phyloP scores from a whole-genome alignment of 2,888 invertebrate species.

The Hoplodrina ambigua region DNA sequence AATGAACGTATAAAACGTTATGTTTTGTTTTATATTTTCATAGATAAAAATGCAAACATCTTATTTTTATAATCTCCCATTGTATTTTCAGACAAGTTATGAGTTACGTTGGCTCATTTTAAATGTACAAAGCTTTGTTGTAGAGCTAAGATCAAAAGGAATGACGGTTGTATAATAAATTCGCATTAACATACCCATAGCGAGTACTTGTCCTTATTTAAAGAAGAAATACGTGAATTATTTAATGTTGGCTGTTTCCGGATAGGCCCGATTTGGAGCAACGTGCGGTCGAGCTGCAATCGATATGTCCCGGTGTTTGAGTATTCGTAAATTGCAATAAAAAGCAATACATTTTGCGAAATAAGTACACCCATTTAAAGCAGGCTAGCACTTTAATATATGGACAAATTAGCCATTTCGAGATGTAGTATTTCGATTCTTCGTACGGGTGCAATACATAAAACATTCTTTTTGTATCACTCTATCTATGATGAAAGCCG shows the following conservation, averaged over 20 bases:
- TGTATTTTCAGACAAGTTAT: neutral
- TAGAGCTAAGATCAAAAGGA: constrained; percentile 8
- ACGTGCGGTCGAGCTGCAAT: constrained; percentile 20
- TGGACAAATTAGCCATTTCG: constrained; percentile 25
- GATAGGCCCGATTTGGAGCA: constrained; percentile 29
- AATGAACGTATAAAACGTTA: constrained; percentile 15
- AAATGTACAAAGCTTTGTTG: constrained; percentile 40
- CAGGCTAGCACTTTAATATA: constrained; percentile 4
- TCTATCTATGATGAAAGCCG: too few relatives aligned
- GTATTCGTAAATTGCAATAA: constrained; percentile 19
- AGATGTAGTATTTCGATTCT: constrained; percentile 11
- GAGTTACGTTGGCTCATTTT: constrained; percentile 1
- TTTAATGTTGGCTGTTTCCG: constrained; percentile 52
- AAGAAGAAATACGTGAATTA: constrained; percentile 49
- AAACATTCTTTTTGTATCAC: too few relatives aligned
- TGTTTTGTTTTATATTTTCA: constrained; percentile 15
- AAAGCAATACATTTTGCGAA: constrained; percentile 23
- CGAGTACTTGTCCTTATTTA: constrained; percentile 22
- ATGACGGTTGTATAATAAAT: constrained; percentile 25
- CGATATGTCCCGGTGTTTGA: constrained; percentile 39
- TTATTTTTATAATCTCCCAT: constrained; percentile 2
- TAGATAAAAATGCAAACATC: constrained; percentile 10
- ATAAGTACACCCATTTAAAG: constrained; percentile 9
- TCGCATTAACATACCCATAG: constrained; percentile 17
- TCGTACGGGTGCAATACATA: too few relatives aligned